Evolutionary conservation across 2,797 vertebrate species (phyloP), one percentile per base, ranked within the genome.

Genomic region (Oreochromis grahami): DNA sequence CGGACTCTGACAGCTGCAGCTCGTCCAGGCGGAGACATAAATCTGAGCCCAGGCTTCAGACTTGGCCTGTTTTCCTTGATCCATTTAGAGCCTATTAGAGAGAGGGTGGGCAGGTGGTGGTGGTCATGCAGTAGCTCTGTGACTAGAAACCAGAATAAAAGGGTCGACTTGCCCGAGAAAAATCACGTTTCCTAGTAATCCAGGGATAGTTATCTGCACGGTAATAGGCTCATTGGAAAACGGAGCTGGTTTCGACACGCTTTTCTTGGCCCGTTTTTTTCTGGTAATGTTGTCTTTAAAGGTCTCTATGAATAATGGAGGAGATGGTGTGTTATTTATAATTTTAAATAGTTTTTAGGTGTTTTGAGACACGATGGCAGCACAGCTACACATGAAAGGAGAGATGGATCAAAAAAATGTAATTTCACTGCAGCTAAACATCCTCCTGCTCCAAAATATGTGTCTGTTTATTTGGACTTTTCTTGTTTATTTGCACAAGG

Each of bases 401-500:
- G 8, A 58, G 70, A 12, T 0, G 7, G 10, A 48, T 13, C 4
- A 2, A 32, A 13, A 38, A 26, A 50, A 74, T 0, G 4, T 41
- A 5, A 50, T 19, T 74, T 0, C 15, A 4, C 17, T 1, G 1
- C 24, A 32, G 48, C n/a, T 53, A 15, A 41, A 34, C 0, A 4
- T 53, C 34, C 84, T 74, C 70, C 43, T 0, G 26, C 26, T 41
- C 6, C 50, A 3, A 86, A 83, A 24, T 11, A 26, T 63, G 78
- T n/a, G 65, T 9, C 7, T 91, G 87, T 90, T 92, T 91, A 83
- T 88, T 90, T 88, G 53, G 24, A 51, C 43, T 76, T 15, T 53
- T 32, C 74, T 77, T 91, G 90, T 92, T 92, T 87, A 90, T 90
- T 85, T 88, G 65, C 14, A 76, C 45, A 43, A 81, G 84, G 78